Base-by-base conservation (phyloP, 1,140 invertebrate genomes). In the Melipona quadrifasciata region DNA sequence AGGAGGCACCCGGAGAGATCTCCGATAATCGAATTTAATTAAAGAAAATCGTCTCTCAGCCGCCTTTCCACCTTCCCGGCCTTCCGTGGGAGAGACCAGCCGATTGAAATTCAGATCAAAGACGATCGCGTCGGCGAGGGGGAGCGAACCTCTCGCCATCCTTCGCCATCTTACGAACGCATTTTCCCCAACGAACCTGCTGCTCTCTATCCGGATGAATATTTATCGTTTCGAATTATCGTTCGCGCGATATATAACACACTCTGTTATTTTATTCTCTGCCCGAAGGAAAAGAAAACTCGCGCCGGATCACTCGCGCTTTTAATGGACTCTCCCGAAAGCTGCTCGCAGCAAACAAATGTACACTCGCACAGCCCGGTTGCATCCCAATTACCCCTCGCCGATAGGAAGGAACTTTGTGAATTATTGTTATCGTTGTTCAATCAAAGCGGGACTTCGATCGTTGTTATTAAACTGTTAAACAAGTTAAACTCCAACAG, bases 151-250 rank as follows among this genome's bases (percentile, higher is more conserved):
- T 31, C 8, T 39, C 8, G 6, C 39, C 39, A 47, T 24, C 68
- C 12, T 12, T 14, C 24, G 12, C 34, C 14, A 16, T n/a, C 21
- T 47, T 71, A 1, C 39, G 19, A 77, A 65, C n/a, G 39, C 61
- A 14, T 78, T 19, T 61, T 27, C 21, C 5, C 5, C 34, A 19
- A 10, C 53, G 16, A 27, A n/a, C 11, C 39, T 39, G 39, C 39
- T 31, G 31, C 31, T 8, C 24, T 17, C 21, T 21, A 14, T 21
- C 51, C 34, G 27, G 53, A 71, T 58, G 78, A 80, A 71, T 80
- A 80, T 80, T 70, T 71, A 71, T 71, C 53, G 67, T 68, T 70
- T 71, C 31, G 65, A 71, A 71, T 53, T 34, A 55, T 80, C 78
- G 78, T 71, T 57, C 47, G n/a, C 24, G n/a, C 39, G 39, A 27